phyloP scores from a whole-genome alignment of 2,113 vertebrate species.

The Anser brachyrhynchus region DNA sequence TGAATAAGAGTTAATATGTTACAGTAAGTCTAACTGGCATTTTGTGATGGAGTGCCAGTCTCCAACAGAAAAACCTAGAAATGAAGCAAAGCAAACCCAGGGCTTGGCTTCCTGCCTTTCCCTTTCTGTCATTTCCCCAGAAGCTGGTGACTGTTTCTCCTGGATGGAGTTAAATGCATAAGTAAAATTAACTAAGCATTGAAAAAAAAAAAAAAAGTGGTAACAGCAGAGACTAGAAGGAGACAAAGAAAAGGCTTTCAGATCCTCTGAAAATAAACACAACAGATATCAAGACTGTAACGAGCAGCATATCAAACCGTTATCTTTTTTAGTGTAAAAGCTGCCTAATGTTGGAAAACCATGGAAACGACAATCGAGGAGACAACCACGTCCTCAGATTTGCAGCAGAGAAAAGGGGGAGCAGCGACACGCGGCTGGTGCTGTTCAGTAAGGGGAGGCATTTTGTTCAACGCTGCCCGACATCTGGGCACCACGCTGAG shows the following conservation, averaged over 20 bases:
- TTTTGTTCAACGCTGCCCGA: fast-evolving
- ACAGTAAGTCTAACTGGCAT: neutral
- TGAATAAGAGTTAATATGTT: fast-evolving
- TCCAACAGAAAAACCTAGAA: too few species aligned
- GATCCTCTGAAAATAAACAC: neutral
- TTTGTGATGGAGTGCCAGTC: neutral
- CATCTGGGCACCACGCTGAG: neutral
- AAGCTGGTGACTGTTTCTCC: neutral
- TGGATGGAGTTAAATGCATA: fast-evolving
- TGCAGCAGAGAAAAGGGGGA: neutral
- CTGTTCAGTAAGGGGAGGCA: fast-evolving
- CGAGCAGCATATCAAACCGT: neutral
- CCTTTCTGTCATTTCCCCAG: neutral
- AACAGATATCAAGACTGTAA: neutral
- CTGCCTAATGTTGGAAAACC: neutral
- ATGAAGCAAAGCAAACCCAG: fast-evolving
- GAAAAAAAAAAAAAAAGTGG: neutral
- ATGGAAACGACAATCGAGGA: neutral
- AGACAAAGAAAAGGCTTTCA: neutral
- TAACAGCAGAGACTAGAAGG: neutral
- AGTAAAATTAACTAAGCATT: neutral
- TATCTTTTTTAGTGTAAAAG: neutral
- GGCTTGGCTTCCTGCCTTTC: fast-evolving
- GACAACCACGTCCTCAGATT: neutral
- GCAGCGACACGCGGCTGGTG: neutral